Percentiles rank a stretch among this genome's conserved stretches.
Conservation (phyloP, 2,113 vertebrate species). For the Coryphaenoides rupestris region DNA sequence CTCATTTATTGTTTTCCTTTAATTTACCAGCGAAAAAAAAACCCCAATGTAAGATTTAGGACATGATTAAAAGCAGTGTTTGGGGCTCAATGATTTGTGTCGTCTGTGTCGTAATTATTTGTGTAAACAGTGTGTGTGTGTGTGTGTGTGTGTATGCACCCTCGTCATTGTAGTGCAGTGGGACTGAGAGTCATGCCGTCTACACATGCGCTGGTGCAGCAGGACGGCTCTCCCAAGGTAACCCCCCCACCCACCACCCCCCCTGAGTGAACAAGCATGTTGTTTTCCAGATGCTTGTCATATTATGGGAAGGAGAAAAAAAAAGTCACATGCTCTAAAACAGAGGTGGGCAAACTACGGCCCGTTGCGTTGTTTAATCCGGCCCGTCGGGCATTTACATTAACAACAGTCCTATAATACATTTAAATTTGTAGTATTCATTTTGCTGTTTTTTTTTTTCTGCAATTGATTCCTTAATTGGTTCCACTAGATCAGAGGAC, state of each 20-base stretch:
- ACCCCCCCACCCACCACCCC: too few relatives aligned
- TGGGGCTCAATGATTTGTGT: conserved; percentile 9
- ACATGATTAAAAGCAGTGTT: neutral
- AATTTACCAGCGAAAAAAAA: too few relatives aligned
- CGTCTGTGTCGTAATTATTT: neutral
- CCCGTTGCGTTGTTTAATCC: too few relatives aligned
- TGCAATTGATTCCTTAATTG: too few relatives aligned
- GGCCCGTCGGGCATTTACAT: too few relatives aligned
- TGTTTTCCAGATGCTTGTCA: conserved; percentile 19
- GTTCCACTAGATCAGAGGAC: too few relatives aligned
- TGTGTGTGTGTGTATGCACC: neutral
- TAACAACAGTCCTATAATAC: too few relatives aligned
- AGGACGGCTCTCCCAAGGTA: conserved; percentile 30
- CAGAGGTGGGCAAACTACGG: too few relatives aligned
- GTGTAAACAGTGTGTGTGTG: neutral
- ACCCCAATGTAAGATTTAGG: too few relatives aligned
- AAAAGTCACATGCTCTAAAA: conserved; percentile 18
- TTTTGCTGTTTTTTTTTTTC: too few relatives aligned
- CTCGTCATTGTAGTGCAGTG: conserved; percentile 13
- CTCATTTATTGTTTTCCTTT: conserved; percentile 1
- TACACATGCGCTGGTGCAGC: conserved; percentile 48
- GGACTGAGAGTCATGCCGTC: conserved; percentile 36
- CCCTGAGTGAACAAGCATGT: conserved; percentile 3
- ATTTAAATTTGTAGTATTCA: too few relatives aligned
- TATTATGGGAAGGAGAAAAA: neutral